Evolutionary conservation across 2,888 invertebrate species (phyloP), one percentile per base, ranked within the genome.

Genomic region (Arctia plantaginis): DNA sequence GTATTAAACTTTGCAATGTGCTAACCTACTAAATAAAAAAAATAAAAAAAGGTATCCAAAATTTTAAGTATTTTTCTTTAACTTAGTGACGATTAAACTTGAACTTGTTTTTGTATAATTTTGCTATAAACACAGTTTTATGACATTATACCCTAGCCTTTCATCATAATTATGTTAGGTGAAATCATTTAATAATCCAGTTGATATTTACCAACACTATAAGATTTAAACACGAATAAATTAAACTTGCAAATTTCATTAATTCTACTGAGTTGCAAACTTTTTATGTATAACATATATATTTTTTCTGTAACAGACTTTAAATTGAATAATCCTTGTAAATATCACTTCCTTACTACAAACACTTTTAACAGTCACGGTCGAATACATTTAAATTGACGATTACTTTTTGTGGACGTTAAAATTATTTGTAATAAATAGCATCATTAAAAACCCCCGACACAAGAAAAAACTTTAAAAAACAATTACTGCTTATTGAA

Each of bases 261-360:
- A 4, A 66, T 8, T 66, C 3, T 27, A 13, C 44, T 66, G 44
- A 23, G 23, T 67, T 33, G 47, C 67, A 67, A 67, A 33, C 6
- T 47, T 23, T 23, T 27, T 30, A 67, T 47, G 10, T 67, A 33
- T 59, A 59, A 10, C n/a, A 4, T 39, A 27, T 66, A 64, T 27
- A 18, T 39, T 1, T 66, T 23, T 33, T 27, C 33, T 35, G 44
- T 33, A 62, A 67, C 44, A 23, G 33, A 41, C 39, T 66, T 55
- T 59, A 55, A 72, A 66, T 72, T n/a, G 55, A 67, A 69, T 55
- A 66, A 72, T 51, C 62, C 69, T 73, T 30, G 55, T 62, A 59
- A n/a, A 55, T 69, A 74, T 80, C 81, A 75, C 77, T 81, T 78
- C 78, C 77, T 80, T 62, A 74, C 69, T 47, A 69, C 72, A 74